Evolutionary conservation across 1,140 invertebrate genomes (phyloP).

Genomic region (Cydia pomonella): DNA sequence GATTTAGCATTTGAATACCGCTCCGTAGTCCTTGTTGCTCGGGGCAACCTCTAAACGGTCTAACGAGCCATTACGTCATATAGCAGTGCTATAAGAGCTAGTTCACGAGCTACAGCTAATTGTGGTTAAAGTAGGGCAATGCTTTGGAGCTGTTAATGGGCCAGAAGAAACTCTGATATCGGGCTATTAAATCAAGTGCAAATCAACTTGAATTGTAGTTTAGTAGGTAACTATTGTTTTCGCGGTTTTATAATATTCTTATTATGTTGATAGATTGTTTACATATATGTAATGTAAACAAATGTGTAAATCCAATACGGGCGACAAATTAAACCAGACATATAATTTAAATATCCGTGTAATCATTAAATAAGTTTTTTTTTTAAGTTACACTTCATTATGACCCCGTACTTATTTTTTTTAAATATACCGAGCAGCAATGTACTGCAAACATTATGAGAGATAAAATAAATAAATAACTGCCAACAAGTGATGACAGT

Average conservation of each 20-base stretch:
- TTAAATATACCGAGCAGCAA: too few relatives aligned
- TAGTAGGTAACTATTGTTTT: background rate
- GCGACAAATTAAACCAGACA: too few relatives aligned
- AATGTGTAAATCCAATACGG: too few relatives aligned
- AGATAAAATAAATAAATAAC: too few relatives aligned
- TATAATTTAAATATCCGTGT: too few relatives aligned
- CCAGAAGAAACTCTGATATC: conserved; percentile 3
- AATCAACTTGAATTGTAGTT: background rate
- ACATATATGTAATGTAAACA: too few relatives aligned
- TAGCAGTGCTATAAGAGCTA: conserved; percentile 1
- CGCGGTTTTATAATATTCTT: background rate
- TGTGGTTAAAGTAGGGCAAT: conserved; percentile 11
- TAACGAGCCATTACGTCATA: conserved; percentile 16
- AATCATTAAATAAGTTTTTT: too few relatives aligned
- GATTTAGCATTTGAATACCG: background rate
- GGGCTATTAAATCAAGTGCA: background rate
- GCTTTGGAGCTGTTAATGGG: background rate
- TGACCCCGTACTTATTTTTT: too few relatives aligned
- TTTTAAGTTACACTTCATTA: too few relatives aligned
- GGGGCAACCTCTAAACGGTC: conserved; percentile 4
- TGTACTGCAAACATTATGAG: too few relatives aligned
- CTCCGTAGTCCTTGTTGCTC: background rate
- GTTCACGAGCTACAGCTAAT: conserved; percentile 11
- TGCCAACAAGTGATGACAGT: too few relatives aligned
- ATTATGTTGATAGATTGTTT: background rate